phyloP scores from a whole-genome alignment of 2,888 invertebrate genomes.

The Napeogenes inachia region DNA sequence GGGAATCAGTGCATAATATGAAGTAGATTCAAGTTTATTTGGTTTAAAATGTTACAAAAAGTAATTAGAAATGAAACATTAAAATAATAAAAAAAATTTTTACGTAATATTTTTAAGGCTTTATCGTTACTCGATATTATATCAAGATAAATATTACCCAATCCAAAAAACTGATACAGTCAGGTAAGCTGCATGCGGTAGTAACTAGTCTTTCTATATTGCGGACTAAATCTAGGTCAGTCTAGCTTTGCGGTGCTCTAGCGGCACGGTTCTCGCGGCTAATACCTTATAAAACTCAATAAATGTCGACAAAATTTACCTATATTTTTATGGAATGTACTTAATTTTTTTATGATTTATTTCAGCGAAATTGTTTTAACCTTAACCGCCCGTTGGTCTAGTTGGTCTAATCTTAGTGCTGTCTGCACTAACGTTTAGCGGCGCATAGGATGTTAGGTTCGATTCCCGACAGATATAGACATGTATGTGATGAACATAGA shows the following conservation, averaged over 20 bases:
- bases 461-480: too few species aligned
- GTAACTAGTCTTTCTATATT: constrained; percentile 41
- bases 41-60: too few species aligned
- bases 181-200: constrained; percentile 40
- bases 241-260: constrained; percentile 48
- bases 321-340: not conserved
- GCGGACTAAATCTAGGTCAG: constrained; percentile 61
- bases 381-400: too few species aligned
- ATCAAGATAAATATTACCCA: constrained; percentile 19
- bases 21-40: not conserved
- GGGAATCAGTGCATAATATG: not conserved
- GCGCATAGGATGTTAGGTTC: too few species aligned
- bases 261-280: constrained; percentile 47
- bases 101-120: not conserved
- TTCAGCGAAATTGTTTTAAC: too few species aligned
- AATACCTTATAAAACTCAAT: constrained; percentile 25
- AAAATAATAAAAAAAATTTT: not conserved
- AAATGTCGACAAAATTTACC: constrained; percentile 3
- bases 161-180: constrained; percentile 22
- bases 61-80: too few species aligned
- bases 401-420: too few species aligned
- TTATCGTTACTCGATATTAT: not conserved
- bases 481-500: too few species aligned
- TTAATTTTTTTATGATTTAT: too few species aligned
- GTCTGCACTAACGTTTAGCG: too few species aligned